Conservation (phyloP, 2,888 invertebrate species). For the Orchestes rusci region DNA sequence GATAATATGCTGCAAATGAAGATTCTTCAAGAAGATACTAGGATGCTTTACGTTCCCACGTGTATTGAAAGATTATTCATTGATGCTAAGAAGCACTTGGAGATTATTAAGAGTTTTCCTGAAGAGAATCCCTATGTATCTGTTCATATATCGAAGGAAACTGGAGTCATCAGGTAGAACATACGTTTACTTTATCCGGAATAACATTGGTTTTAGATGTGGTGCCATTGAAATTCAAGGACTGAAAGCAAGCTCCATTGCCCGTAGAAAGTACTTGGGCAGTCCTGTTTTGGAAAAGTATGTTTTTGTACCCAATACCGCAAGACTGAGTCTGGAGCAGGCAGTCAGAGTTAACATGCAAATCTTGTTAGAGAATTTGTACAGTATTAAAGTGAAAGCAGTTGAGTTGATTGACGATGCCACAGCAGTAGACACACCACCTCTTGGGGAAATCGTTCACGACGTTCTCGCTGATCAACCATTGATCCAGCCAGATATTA, state of each 20-base stretch:
- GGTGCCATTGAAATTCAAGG: slow-evolving; percentile 76
- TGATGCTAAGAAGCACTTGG: slow-evolving; percentile 41
- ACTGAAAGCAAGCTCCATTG: slow-evolving; percentile 67
- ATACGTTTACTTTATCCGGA: not conserved
- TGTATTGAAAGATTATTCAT: slow-evolving; percentile 35
- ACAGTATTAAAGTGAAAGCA: slow-evolving; percentile 46
- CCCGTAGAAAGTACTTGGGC: slow-evolving; percentile 58
- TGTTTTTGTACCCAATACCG: slow-evolving; percentile 58
- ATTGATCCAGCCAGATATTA: slow-evolving; percentile 59
- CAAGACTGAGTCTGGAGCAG: slow-evolving; percentile 27
- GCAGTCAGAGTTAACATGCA: slow-evolving; percentile 59
- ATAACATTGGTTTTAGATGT: slow-evolving; percentile 46
- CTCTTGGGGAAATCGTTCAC: slow-evolving; percentile 39
- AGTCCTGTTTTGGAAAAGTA: slow-evolving; percentile 71
- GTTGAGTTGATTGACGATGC: slow-evolving; percentile 26
- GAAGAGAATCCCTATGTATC: slow-evolving; percentile 27
- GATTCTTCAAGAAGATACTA: slow-evolving; percentile 57
- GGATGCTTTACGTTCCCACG: slow-evolving; percentile 22
- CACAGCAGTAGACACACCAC: slow-evolving; percentile 8
- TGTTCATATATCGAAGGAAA: slow-evolving; percentile 44
- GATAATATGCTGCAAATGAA: slow-evolving; percentile 77
- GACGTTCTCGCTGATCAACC: slow-evolving; percentile 61
- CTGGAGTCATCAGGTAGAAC: slow-evolving; percentile 21
- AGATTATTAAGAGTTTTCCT: slow-evolving; percentile 11
- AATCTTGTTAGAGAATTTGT: slow-evolving; percentile 62